Evolutionary conservation across 1,140 invertebrate species (phyloP).

Genomic region (Meloidogyne hapla): DNA sequence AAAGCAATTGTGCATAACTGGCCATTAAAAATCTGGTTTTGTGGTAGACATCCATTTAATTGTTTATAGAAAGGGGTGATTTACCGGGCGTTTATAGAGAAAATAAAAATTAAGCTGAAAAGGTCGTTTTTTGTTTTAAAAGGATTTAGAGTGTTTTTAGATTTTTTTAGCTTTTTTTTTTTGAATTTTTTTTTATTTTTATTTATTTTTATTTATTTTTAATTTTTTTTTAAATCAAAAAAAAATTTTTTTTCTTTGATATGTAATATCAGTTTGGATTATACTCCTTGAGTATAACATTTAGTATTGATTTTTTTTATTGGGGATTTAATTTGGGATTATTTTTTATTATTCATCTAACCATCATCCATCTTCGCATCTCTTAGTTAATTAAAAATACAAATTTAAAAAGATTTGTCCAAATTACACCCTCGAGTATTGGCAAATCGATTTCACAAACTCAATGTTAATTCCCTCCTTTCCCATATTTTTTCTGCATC

Average conservation of each 20-base stretch:
- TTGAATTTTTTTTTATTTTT: background rate
- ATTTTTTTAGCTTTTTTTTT: too few species aligned
- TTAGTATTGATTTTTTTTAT: too few species aligned
- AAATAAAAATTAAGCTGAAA: background rate
- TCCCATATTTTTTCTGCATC: background rate
- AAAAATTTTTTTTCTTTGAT: too few species aligned
- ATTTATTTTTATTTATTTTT: constrained; percentile 1
- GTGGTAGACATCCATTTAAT: background rate
- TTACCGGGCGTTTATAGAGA: background rate
- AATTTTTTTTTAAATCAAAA: background rate
- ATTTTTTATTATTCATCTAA: background rate
- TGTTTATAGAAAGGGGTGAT: background rate
- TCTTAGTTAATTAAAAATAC: background rate
- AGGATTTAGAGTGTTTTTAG: too few species aligned
- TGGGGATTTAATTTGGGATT: background rate
- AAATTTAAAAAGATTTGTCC: background rate
- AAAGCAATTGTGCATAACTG: background rate
- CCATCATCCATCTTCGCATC: background rate
- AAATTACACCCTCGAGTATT: background rate
- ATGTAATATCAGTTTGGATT: too few species aligned
- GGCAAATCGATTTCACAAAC: background rate
- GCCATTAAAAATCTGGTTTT: constrained; percentile 5
- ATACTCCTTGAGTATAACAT: too few species aligned
- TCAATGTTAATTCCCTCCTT: background rate
- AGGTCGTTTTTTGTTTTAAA: background rate